Conservation (phyloP, 2,113 vertebrate genomes). For the Ifrita kowaldi region DNA sequence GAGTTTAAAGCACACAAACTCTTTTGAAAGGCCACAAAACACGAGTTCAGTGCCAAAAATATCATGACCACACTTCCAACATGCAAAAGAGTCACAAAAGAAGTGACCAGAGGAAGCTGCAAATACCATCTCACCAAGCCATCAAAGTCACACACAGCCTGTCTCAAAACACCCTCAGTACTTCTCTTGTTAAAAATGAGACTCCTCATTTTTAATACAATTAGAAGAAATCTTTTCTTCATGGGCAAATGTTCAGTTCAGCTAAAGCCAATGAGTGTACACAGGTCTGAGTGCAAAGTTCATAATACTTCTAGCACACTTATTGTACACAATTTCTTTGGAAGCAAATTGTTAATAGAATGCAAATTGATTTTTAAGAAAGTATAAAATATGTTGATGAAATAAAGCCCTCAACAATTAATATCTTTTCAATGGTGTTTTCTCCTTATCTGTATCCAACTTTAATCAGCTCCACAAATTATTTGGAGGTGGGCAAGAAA, state of each 20-base stretch:
- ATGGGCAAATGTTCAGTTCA: neutral
- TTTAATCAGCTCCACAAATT: neutral
- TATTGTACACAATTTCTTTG: neutral
- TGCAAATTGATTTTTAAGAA: fast-evolving
- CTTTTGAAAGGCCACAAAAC: neutral
- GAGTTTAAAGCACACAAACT: neutral
- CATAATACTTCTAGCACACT: neutral
- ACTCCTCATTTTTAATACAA: neutral
- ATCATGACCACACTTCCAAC: neutral
- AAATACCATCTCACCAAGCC: neutral
- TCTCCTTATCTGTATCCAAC: neutral
- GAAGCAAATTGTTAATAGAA: neutral
- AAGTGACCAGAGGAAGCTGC: neutral
- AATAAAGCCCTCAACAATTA: neutral
- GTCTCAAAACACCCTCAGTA: neutral
- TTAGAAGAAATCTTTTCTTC: neutral
- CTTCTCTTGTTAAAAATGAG: neutral
- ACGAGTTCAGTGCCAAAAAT: neutral
- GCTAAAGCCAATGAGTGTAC: neutral
- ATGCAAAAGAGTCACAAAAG: neutral
- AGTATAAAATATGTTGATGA: neutral
- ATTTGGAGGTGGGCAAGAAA: neutral
- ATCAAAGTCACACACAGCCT: neutral
- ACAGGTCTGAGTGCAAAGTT: neutral
- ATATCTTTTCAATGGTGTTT: neutral